Evolutionary conservation across 2,888 invertebrate genomes (phyloP).

Genomic region (Blera fallax): DNA sequence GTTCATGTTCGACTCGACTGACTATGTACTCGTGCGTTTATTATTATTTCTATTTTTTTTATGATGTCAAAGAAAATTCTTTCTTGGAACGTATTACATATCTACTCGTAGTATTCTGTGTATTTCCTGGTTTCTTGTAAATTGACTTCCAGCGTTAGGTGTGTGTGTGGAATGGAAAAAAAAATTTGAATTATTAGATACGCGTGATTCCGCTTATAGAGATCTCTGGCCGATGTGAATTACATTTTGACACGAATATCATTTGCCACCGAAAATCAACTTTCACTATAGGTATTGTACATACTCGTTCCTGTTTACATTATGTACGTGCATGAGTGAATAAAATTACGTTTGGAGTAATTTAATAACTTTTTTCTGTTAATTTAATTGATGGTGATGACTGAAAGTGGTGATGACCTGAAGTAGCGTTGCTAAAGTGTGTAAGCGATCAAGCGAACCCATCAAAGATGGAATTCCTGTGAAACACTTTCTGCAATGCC

Average conservation of each 20-base stretch:
- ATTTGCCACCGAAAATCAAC: constrained; percentile 23
- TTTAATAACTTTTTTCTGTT: constrained; percentile 10
- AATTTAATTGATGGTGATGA: constrained; percentile 37
- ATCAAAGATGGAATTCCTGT: background rate
- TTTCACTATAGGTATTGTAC: background rate
- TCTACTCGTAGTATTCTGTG: background rate
- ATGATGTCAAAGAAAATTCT: background rate
- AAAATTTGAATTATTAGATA: constrained; percentile 33
- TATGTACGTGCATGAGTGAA: background rate
- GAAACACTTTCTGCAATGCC: background rate
- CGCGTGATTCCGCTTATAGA: constrained; percentile 53
- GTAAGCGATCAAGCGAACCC: constrained; percentile 16
- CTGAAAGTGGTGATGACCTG: constrained; percentile 1
- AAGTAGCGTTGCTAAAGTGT: constrained; percentile 34
- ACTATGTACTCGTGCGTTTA: background rate
- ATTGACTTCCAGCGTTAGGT: background rate
- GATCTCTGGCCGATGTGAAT: constrained; percentile 35
- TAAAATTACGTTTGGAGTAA: background rate
- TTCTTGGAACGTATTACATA: constrained; percentile 7
- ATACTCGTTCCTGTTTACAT: background rate
- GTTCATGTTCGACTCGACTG: background rate
- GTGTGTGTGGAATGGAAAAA: background rate
- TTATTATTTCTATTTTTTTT: background rate
- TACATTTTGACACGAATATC: constrained; percentile 54
- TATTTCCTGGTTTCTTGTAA: constrained; percentile 17